These are phyloP conservation scores for Stomatorhinus ivindoensis DNA, from an alignment of 2,113 vertebrate species.

Conservation along the genomic window DNA sequence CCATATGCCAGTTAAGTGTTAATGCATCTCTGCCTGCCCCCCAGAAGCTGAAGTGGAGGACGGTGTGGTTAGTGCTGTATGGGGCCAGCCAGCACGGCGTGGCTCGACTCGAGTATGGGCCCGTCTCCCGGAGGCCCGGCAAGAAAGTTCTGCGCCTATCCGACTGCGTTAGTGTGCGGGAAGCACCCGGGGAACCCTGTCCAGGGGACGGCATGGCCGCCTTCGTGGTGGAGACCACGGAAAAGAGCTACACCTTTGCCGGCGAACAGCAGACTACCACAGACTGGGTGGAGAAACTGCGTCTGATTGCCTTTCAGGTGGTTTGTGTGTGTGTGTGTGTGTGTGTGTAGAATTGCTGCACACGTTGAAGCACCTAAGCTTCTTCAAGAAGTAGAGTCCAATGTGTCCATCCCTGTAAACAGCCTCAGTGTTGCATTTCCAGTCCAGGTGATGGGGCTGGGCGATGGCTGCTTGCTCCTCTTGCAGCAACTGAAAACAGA, in stretches of 20 bases:
- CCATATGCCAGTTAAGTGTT: not conserved
- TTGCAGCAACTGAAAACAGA: not conserved
- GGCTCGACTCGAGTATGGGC: slow-evolving; percentile 74
- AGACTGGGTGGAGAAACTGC: not conserved
- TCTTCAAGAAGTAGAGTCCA: not conserved
- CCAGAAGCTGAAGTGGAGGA: slow-evolving; percentile 79
- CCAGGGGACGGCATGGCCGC: slow-evolving; percentile 48
- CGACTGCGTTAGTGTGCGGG: slow-evolving; percentile 62
- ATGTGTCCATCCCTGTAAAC: not conserved
- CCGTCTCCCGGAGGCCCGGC: slow-evolving; percentile 68
- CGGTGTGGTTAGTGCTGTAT: slow-evolving; percentile 86
- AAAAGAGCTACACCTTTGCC: slow-evolving; percentile 59
- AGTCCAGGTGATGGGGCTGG: not conserved
- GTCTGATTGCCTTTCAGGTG: slow-evolving; percentile 2
- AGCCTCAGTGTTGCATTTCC: not conserved
- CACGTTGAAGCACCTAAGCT: not conserved
- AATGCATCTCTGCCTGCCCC: not conserved
- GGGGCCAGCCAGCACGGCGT: slow-evolving; percentile 87
- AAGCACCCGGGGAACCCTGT: slow-evolving; percentile 44
- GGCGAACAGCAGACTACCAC: slow-evolving; percentile 42
- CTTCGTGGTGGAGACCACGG: slow-evolving; percentile 66
- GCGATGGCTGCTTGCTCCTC: not conserved
- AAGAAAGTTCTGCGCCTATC: slow-evolving; percentile 67
- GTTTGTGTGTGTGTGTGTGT: not conserved
- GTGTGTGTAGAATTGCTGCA: not conserved